A percentile compares a stretch with the other conserved stretches of the same genome.
Evolutionary conservation across 2,113 vertebrate genomes (phyloP).

Genomic region (Calidris pugnax): DNA sequence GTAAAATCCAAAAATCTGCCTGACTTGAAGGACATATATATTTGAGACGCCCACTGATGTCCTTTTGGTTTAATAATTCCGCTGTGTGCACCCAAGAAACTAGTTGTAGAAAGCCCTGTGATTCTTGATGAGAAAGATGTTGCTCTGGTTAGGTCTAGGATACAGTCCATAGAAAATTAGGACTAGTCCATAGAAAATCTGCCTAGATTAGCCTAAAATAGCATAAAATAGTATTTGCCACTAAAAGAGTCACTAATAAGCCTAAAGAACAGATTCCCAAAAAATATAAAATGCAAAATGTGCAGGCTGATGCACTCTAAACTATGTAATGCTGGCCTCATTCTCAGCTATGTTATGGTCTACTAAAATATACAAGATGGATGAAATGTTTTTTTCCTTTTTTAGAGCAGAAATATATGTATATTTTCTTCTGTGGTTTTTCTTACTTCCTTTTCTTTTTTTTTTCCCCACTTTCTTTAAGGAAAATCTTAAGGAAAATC

Average conservation of each 20-base stretch:
- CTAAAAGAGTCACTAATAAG: not conserved
- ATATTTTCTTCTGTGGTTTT: accelerated
- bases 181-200: not conserved
- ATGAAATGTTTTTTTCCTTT: not conserved
- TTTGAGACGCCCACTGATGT: not conserved
- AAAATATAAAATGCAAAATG: not conserved
- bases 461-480: not conserved
- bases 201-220: not conserved
- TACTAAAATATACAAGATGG: not conserved
- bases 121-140: not conserved
- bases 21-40: not conserved
- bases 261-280: not conserved
- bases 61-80: not conserved
- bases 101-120: not conserved
- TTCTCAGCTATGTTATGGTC: not conserved
- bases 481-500: not conserved
- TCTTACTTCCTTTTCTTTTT: not conserved
- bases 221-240: not conserved
- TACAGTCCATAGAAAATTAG: not conserved
- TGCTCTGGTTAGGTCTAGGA: not conserved
- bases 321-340: accelerated
- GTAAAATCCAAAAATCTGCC: not conserved
- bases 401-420: not conserved
- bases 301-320: not conserved
- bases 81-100: not conserved